Conservation (phyloP, 1,140 invertebrate genomes). For the Leptestheria dahalacensis region DNA sequence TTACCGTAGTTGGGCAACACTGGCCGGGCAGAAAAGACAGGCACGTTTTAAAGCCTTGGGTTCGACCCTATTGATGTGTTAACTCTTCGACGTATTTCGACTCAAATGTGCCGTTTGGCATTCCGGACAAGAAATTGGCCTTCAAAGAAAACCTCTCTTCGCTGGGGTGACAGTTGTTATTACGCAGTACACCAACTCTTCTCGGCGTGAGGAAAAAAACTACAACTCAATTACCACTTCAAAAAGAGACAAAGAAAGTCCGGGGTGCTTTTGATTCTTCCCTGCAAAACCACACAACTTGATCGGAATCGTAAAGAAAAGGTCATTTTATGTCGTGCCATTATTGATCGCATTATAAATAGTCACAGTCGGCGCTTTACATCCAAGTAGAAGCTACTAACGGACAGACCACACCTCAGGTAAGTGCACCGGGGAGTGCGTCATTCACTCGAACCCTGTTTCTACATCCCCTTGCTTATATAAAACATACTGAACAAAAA, state of each 20-base stretch:
- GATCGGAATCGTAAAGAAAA: too few relatives aligned
- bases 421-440: not conserved
- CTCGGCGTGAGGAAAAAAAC: too few relatives aligned
- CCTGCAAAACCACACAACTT: too few relatives aligned
- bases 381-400: not conserved
- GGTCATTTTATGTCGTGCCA: too few relatives aligned
- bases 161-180: constrained; percentile 80
- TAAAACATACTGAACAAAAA: too few relatives aligned
- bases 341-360: constrained; percentile 3
- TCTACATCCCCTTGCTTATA: not conserved
- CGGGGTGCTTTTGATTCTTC: too few relatives aligned
- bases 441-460: not conserved
- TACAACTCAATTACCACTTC: too few relatives aligned
- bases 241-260: too few relatives aligned
- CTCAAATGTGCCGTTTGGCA: constrained; percentile 67
- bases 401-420: not conserved
- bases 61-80: not conserved
- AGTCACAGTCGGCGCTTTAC: too few relatives aligned
- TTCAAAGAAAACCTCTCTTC: constrained; percentile 83
- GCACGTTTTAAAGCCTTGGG: too few relatives aligned
- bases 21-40: not conserved
- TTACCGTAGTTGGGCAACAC: too few relatives aligned
- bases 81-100: not conserved
- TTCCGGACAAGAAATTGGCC: constrained; percentile 88
- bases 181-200: too few relatives aligned